phyloP scores from a whole-genome alignment of 2,113 vertebrate genomes.

The Cacatua alba region DNA sequence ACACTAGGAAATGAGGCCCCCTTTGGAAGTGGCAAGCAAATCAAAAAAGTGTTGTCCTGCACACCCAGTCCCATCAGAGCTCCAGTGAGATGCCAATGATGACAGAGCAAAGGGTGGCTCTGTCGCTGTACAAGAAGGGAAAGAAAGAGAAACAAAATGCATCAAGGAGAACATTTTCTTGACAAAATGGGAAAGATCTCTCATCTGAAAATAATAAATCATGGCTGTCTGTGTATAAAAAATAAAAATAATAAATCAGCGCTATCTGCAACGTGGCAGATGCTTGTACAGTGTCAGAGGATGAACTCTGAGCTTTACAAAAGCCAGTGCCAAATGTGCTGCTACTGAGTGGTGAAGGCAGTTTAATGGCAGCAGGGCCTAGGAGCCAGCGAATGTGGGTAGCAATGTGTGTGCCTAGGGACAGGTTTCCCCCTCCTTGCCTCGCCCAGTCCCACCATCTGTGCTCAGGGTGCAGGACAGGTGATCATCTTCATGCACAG shows the following conservation, averaged over 20 bases:
- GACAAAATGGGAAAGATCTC: accelerated
- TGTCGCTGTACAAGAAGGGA: background rate
- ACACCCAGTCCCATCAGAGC: background rate
- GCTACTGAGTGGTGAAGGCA: background rate
- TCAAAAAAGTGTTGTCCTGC: background rate
- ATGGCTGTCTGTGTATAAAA: background rate
- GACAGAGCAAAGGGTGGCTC: background rate
- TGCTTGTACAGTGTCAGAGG: background rate
- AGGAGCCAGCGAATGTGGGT: accelerated
- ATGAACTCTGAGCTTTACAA: background rate
- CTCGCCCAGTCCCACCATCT: background rate
- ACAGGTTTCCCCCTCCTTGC: accelerated
- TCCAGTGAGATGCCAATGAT: background rate
- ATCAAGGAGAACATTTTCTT: background rate
- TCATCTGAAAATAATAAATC: background rate
- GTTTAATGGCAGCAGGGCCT: background rate
- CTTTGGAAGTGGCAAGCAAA: background rate
- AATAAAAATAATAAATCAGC: background rate
- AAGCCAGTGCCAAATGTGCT: background rate
- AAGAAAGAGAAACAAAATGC: background rate
- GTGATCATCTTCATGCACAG: background rate
- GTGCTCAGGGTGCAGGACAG: background rate
- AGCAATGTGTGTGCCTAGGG: background rate
- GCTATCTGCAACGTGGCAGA: background rate
- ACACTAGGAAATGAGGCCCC: background rate